Evolutionary conservation across 1,140 invertebrate species (phyloP).

Genomic region (Drosophila murphyi): DNA sequence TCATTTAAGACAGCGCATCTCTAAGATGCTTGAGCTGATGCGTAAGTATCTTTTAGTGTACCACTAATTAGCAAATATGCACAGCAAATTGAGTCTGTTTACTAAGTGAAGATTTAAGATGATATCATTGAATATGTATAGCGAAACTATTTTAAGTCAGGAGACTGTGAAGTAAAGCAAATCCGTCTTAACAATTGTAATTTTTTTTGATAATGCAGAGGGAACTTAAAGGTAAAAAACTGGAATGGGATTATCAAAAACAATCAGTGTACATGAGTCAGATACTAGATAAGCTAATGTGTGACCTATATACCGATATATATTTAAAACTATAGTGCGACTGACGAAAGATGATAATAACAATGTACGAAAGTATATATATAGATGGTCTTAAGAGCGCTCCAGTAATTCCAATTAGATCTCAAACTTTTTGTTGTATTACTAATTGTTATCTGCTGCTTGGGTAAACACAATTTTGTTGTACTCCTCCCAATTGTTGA

Average conservation of each 20-base stretch:
- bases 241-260: slow-evolving; percentile 35
- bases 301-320: too few species aligned
- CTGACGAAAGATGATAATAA: neutral
- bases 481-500: neutral
- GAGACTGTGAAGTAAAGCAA: neutral
- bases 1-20: slow-evolving; percentile 51
- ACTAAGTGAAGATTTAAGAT: slow-evolving; percentile 40
- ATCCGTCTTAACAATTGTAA: neutral
- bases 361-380: neutral
- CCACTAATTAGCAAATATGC: slow-evolving; percentile 72
- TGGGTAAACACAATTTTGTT: slow-evolving; percentile 23
- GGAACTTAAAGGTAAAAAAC: neutral
- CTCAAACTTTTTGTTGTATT: neutral
- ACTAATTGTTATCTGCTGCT: neutral
- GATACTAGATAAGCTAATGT: slow-evolving; percentile 7
- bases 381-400: neutral
- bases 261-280: slow-evolving; percentile 52
- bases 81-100: slow-evolving; percentile 44
- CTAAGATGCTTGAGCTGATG: slow-evolving; percentile 17
- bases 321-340: neutral
- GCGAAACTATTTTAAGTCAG: neutral
- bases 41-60: slow-evolving; percentile 21
- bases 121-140: slow-evolving; percentile 56
- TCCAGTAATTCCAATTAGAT: neutral
- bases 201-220: neutral